phyloP scores from a whole-genome alignment of 2,113 vertebrate species.

The Shinisaurus crocodilurus region DNA sequence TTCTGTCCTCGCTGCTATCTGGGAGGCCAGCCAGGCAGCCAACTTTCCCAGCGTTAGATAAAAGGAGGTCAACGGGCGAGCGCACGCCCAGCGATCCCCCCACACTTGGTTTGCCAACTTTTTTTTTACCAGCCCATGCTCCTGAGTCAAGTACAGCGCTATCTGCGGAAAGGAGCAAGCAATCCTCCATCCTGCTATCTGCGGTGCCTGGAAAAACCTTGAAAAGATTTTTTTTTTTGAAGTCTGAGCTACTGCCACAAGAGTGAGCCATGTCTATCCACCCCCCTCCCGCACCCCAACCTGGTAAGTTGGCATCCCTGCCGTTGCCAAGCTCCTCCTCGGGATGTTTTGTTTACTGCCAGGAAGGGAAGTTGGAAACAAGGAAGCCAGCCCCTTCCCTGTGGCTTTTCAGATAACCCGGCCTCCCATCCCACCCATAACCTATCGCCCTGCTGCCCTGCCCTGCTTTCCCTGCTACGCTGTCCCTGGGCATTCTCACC shows the following conservation, averaged over 20 bases:
- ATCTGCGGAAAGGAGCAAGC: background rate
- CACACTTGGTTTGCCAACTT: background rate
- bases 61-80: too few relatives aligned
- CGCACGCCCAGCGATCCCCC: too few relatives aligned
- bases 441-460: background rate
- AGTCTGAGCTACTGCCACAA: background rate
- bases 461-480: background rate
- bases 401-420: background rate
- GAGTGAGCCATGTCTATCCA: too few relatives aligned
- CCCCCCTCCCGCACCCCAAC: too few relatives aligned
- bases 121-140: background rate
- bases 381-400: background rate
- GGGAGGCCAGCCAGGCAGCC: background rate
- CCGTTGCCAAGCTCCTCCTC: background rate
- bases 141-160: background rate
- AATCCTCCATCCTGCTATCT: background rate
- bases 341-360: background rate
- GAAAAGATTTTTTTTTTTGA: background rate
- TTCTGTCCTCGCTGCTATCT: background rate
- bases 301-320: background rate
- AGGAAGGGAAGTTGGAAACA: background rate
- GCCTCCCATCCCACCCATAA: background rate
- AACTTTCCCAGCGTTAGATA: background rate
- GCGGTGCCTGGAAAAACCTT: too few relatives aligned
- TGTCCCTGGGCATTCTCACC: background rate